A percentile compares a stretch with the other conserved stretches of the same genome.
Evolutionary conservation across 1,140 invertebrate species (phyloP).

Genomic region (Tetragonula clypearis): DNA sequence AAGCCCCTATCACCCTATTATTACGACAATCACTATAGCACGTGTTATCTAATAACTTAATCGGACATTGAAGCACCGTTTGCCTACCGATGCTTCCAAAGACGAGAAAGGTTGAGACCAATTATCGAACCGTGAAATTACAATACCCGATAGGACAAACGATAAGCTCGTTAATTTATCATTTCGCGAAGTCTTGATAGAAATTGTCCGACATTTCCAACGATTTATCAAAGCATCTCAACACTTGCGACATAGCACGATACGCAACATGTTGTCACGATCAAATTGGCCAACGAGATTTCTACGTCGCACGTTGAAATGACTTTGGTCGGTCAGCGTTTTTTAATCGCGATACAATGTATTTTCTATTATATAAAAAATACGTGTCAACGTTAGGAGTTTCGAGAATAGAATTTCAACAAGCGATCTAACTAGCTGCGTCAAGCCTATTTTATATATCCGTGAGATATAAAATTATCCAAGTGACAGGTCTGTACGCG

Average conservation of each 20-base stretch:
- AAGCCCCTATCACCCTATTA: constrained; percentile 1
- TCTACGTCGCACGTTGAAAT: too few relatives aligned
- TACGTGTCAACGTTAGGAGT: too few relatives aligned
- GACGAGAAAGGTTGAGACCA: neutral
- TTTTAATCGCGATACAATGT: too few relatives aligned
- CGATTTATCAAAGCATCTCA: neutral
- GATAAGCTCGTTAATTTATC: neutral
- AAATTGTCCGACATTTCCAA: neutral
- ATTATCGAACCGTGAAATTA: constrained; percentile 8
- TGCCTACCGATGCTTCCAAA: neutral
- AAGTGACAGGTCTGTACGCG: neutral
- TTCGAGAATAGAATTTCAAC: neutral
- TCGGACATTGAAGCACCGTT: neutral
- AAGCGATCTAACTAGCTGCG: neutral
- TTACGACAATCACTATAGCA: neutral
- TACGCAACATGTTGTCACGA: too few relatives aligned
- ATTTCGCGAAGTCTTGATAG: neutral
- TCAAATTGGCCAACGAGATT: too few relatives aligned
- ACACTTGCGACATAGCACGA: neutral
- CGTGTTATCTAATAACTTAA: constrained; percentile 20
- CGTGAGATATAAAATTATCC: neutral
- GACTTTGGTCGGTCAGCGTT: too few relatives aligned
- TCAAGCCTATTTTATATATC: neutral
- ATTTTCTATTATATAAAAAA: too few relatives aligned
- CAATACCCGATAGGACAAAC: neutral